phyloP scores from a whole-genome alignment of 2,797 vertebrate genomes.

The Muscicapa comitata region DNA sequence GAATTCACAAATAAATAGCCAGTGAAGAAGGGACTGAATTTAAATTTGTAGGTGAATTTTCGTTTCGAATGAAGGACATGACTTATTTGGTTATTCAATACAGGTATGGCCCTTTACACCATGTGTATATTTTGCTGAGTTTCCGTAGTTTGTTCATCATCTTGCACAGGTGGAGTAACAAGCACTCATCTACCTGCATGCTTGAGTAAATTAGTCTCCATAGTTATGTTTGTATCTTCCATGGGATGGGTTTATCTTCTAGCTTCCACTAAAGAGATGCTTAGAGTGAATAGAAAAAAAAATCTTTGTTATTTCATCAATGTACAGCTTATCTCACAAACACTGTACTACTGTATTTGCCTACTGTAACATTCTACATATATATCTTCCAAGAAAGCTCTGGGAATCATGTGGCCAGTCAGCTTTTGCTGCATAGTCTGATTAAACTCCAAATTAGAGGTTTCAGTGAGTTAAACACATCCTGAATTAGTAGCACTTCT shows the following conservation, averaged over 20 bases:
- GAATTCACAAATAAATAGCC: background rate
- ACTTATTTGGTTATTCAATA: background rate
- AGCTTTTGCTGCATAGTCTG: background rate
- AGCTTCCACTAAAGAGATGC: background rate
- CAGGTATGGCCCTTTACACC: background rate
- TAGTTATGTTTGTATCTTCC: background rate
- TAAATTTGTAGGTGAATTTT: background rate
- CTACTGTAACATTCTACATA: background rate
- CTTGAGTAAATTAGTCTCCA: background rate
- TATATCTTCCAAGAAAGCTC: background rate
- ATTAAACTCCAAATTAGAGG: background rate
- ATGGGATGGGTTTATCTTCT: background rate
- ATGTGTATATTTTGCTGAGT: background rate
- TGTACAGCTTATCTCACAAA: conserved; percentile 3
- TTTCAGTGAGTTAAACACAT: background rate
- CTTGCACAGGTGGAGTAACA: background rate
- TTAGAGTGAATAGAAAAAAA: background rate
- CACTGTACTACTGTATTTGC: background rate
- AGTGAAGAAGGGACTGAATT: background rate
- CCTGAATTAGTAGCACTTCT: background rate
- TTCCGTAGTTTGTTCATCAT: background rate
- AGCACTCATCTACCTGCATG: background rate
- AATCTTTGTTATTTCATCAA: background rate
- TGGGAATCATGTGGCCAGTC: background rate
- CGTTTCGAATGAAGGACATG: background rate